These are phyloP conservation scores for Atractosteus spatula DNA, from an alignment of 2,113 vertebrate species.

Conservation along the genomic window DNA sequence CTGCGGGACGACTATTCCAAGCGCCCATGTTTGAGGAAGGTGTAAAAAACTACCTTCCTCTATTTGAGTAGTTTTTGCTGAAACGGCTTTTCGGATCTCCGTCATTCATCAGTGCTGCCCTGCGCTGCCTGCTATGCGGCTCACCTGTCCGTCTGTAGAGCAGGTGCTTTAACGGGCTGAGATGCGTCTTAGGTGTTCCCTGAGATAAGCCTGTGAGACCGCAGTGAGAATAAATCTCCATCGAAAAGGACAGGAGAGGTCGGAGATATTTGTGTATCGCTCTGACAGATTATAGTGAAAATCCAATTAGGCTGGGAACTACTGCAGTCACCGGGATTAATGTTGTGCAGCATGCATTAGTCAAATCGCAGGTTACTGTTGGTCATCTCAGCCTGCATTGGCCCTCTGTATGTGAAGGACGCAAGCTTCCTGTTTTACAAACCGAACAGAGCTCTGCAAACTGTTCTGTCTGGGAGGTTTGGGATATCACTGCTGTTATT, in stretches of 20 bases:
- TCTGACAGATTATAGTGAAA: conserved; percentile 35
- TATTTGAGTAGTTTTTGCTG: no score
- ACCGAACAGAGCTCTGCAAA: no score
- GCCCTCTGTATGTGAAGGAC: background rate
- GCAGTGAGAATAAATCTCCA: background rate
- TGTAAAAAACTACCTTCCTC: no score
- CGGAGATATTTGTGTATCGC: conserved; percentile 33
- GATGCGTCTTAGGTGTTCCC: background rate
- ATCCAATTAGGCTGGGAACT: conserved; percentile 41
- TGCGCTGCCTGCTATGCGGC: background rate
- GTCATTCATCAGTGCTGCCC: no score
- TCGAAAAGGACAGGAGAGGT: conserved; percentile 30
- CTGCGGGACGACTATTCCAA: no score
- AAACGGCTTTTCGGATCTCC: no score
- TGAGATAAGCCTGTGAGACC: conserved; percentile 4
- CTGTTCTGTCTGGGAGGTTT: no score
- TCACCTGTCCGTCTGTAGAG: background rate
- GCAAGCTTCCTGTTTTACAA: background rate
- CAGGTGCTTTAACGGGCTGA: conserved; percentile 12
- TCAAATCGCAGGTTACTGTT: conserved; percentile 33
- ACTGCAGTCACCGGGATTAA: conserved; percentile 42
- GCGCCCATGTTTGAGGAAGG: no score
- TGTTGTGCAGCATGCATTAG: conserved; percentile 19
- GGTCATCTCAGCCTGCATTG: conserved; percentile 13
- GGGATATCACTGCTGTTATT: no score